A percentile compares a stretch with the other conserved stretches of the same genome.
Conservation (phyloP, 2,797 vertebrate genomes). For the Myotis planiceps region DNA sequence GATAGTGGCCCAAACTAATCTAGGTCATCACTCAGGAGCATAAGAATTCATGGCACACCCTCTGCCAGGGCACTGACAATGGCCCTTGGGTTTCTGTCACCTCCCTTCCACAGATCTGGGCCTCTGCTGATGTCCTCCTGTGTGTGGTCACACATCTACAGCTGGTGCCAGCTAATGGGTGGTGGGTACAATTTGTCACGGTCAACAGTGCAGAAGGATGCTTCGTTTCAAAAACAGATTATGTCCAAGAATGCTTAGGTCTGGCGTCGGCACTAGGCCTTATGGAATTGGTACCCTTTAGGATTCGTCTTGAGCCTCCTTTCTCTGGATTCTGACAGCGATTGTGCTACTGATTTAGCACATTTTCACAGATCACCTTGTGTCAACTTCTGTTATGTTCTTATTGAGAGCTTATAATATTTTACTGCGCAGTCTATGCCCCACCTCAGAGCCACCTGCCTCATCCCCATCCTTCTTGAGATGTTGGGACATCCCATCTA, state of each 20-base stretch:
- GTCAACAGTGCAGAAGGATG: not conserved
- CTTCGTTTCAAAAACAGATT: not conserved
- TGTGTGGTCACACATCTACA: not conserved
- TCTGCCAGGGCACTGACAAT: not conserved
- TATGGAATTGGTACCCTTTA: not conserved
- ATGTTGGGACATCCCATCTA: not conserved
- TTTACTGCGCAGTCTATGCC: not conserved
- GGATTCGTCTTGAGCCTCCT: not conserved
- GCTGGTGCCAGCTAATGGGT: not conserved
- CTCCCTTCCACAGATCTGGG: not conserved
- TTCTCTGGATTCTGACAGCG: not conserved
- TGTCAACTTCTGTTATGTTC: not conserved
- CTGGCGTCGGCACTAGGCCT: not conserved
- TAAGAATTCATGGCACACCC: not conserved
- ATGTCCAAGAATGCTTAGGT: not conserved
- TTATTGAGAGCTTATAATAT: not conserved
- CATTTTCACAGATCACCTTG: not conserved
- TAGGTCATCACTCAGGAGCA: not conserved
- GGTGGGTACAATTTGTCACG: not conserved
- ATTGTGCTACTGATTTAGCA: not conserved
- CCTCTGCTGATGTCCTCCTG: not conserved
- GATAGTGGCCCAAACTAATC: slow-evolving; percentile 48
- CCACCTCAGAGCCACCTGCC: not conserved
- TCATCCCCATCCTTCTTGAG: not conserved
- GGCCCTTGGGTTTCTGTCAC: not conserved